These are phyloP conservation scores for Azemiops feae DNA, from an alignment of 2,113 vertebrate species.

Conservation along the genomic window DNA sequence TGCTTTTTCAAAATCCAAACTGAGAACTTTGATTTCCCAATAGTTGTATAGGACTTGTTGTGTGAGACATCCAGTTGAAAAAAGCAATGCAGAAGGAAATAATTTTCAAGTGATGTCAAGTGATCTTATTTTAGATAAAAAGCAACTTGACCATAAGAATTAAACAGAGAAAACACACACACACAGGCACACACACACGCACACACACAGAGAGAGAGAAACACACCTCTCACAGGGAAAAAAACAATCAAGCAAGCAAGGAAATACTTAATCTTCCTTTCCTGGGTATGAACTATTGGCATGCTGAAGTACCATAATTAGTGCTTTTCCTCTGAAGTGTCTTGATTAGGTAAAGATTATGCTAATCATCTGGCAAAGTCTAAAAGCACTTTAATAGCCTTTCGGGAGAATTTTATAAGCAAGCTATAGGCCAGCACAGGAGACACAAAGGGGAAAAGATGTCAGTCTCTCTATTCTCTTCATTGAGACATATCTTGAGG, in stretches of 20 bases:
- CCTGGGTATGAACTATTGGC: neutral
- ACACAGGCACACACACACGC: too few relatives aligned
- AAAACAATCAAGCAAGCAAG: neutral
- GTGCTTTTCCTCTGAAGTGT: neutral
- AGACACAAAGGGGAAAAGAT: neutral
- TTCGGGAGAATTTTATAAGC: neutral
- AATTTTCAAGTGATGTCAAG: neutral
- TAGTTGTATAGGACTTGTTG: neutral
- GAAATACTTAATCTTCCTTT: neutral
- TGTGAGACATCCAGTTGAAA: neutral
- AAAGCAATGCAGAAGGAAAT: neutral
- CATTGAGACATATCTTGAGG: neutral
- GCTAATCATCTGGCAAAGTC: neutral
- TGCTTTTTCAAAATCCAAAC: neutral
- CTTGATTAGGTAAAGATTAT: slow-evolving; percentile 3
- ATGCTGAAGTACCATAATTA: neutral
- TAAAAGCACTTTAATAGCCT: neutral
- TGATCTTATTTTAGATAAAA: neutral
- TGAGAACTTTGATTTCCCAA: neutral
- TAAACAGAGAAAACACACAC: neutral
- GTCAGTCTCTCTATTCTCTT: neutral
- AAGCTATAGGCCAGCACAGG: neutral
- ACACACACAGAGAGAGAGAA: neutral
- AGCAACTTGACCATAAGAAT: neutral
- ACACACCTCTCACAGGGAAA: neutral